Base-by-base conservation (phyloP, 2,888 invertebrate genomes). In the Leistus spinibarbis region DNA sequence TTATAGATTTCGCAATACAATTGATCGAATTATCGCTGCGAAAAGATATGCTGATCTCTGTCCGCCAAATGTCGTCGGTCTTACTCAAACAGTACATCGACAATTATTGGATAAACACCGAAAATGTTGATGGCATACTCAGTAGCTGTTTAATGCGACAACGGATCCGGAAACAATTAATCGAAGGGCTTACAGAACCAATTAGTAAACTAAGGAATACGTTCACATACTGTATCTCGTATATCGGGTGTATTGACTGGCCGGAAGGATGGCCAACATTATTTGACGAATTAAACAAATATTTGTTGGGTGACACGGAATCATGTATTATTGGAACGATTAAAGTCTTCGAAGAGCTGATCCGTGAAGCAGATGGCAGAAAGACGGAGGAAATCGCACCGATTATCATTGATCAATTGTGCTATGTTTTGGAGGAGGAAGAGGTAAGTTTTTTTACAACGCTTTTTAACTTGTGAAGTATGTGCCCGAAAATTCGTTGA, bases 201-300 rank as follows among this genome's bases (percentile, higher is more conserved):
- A 54, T 68, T 19, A 75, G 54, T n/a, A 75, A 69, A 24, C 89
- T 92, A 16, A 85, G 91, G 9, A 87, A 89, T 2, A 89, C 91
- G 19, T 90, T 92, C 9, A 93, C 93, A 0, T 91, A 91, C 82
- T 91, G 91, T 0, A 90, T 93, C 69, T 90, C 92, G 0, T 89
- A 90, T 1, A 92, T 93, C 78, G 93, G 92, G 0, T 88, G 90
- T 78, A 91, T 90, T 85, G 93, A 93, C 81, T 93, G 92, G 91
- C 93, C 93, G 0, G 89, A 90, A 76, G 87, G 89, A 69, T 93
- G 93, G 93, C 89, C 91, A 0, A 89, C 90, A 71, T 83, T 93
- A 1, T 92, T 92, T 80, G 89, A 90, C 74, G 88, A 91, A 20
- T 87, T 93, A 54, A 89, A 92, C 77, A 88, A 87, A 69, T 90